phyloP scores from a whole-genome alignment of 2,113 vertebrate genomes.

The Parus major region DNA sequence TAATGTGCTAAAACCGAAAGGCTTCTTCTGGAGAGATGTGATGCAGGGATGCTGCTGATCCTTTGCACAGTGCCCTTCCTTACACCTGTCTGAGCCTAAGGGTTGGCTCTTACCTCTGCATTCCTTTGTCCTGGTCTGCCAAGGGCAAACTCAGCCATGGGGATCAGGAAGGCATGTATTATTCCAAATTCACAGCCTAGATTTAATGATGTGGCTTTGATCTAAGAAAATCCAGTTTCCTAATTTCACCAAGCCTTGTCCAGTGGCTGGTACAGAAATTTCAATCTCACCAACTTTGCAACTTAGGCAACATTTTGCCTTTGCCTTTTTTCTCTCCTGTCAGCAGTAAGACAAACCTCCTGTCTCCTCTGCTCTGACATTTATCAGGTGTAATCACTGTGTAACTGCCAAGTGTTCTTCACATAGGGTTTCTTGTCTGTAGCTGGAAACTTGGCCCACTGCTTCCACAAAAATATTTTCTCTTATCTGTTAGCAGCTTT shows the following conservation, averaged over 20 bases:
- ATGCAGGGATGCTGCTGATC: neutral
- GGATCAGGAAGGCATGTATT: neutral
- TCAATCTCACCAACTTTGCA: neutral
- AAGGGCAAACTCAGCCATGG: neutral
- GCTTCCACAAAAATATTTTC: neutral
- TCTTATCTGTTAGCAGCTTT: neutral
- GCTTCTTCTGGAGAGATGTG: neutral
- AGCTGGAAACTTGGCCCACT: conserved; percentile 11
- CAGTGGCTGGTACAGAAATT: neutral
- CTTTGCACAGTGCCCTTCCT: neutral
- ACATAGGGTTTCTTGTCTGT: neutral
- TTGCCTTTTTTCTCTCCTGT: neutral
- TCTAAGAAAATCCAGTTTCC: neutral
- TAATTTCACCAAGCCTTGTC: neutral
- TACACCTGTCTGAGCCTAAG: neutral
- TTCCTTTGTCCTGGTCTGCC: neutral
- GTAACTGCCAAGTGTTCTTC: neutral
- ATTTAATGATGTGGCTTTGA: neutral
- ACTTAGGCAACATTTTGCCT: neutral
- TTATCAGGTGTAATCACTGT: neutral
- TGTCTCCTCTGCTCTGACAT: neutral
- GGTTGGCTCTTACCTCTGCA: neutral
- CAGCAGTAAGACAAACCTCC: neutral
- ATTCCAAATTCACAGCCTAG: neutral
- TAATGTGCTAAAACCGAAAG: neutral